Evolutionary conservation across 1,140 invertebrate genomes (phyloP), one percentile per base, ranked within the genome.

Genomic region (Goniozus legneri): DNA sequence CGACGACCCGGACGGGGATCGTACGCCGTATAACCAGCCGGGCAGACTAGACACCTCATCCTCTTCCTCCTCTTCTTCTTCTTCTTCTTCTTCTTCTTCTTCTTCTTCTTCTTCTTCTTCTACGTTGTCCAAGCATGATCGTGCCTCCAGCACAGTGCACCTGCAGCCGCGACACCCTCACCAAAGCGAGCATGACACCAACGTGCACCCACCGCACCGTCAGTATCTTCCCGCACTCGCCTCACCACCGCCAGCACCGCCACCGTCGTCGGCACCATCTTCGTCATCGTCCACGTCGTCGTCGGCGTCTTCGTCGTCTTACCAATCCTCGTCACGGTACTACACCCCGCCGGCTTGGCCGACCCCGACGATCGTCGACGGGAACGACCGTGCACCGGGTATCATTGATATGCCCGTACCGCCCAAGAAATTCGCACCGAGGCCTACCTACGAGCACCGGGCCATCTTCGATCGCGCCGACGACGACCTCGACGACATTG

Each of bases 361-460:
- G 34, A 69, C 65, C 60, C 66, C 66, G 56, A 67, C 66, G 53
- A 64, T 64, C 57, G 61, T 65, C 56, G 65, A 69, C 57, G 59
- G 59, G 49, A 59, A 60, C 52, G 10, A 53, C 55, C n/a, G n/a
- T n/a, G 56, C 49, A 68, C 59, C 65, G 73, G 52, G 47, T 56
- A 56, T 70, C 58, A 37, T 44, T 35, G 60, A 56, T 32, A 44
- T 44, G 41, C 39, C 52, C 44, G 39, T 54, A 38, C 41, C 38
- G 18, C 57, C 44, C 59, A 71, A 69, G 64, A 70, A 68, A 56
- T 69, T 71, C 52, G 73, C 70, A 60, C 71, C 73, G 54, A 65
- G 73, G 60, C 73, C 71, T 36, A 73, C 69, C 57, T 76, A 71
- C 62, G 71, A 74, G 58, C 70, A 73, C 59, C 62, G 69, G 52